A percentile compares a stretch with the other conserved stretches of the same genome.
Evolutionary conservation across 2,113 vertebrate genomes (phyloP).

Genomic region (Parotia lawesii): DNA sequence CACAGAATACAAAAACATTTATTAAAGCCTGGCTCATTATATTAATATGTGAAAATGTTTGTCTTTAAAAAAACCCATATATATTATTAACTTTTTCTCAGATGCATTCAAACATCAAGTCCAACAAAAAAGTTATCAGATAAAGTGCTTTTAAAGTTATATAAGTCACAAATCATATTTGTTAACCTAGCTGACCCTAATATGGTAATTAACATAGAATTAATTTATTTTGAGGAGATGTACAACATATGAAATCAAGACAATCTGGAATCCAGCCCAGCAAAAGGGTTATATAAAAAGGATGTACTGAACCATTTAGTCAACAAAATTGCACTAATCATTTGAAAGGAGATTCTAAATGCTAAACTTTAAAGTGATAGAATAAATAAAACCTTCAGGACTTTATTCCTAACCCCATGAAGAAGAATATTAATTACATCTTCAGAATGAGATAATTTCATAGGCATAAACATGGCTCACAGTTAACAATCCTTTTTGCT

Average conservation of each 20-base stretch:
- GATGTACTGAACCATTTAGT: slow-evolving; percentile 43
- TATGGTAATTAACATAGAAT: slow-evolving; percentile 58
- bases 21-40: not conserved
- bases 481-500: not conserved
- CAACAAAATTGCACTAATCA: slow-evolving; percentile 24
- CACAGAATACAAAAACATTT: not conserved
- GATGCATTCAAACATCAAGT: not conserved
- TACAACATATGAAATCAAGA: slow-evolving; percentile 51
- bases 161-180: not conserved
- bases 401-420: not conserved
- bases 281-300: slow-evolving; percentile 49
- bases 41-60: not conserved
- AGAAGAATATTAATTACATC: not conserved
- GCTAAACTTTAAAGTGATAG: slow-evolving; percentile 5
- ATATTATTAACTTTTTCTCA: not conserved
- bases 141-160: not conserved
- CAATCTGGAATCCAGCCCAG: slow-evolving; percentile 48
- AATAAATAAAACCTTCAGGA: not conserved
- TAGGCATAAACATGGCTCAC: not conserved
- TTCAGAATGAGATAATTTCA: not conserved
- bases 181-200: slow-evolving; percentile 38
- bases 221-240: slow-evolving; percentile 31
- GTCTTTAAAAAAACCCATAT: not conserved
- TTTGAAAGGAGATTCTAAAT: slow-evolving; percentile 10
- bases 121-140: not conserved